phyloP scores from a whole-genome alignment of 2,113 vertebrate genomes.

The Apaloderma vittatum region DNA sequence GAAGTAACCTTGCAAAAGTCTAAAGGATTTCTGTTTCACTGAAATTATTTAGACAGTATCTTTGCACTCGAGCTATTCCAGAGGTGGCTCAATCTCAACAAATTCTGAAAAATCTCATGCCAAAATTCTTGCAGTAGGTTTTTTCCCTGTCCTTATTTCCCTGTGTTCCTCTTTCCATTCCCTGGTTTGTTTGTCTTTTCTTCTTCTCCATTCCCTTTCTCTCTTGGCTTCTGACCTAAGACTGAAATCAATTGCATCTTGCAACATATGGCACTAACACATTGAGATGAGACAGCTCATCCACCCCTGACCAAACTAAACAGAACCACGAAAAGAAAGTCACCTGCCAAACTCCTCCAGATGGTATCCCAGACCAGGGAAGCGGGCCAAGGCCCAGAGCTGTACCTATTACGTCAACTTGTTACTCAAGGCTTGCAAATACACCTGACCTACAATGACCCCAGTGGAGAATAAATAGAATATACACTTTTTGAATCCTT shows the following conservation, averaged over 20 bases:
- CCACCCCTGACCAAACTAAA: background rate
- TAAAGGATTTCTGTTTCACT: background rate
- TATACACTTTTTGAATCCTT: background rate
- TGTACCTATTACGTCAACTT: background rate
- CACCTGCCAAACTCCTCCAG: constrained; percentile 6
- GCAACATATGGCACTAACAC: constrained; percentile 15
- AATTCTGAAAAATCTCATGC: background rate
- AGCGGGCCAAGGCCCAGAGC: background rate
- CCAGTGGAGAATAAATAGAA: background rate
- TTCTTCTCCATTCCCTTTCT: background rate
- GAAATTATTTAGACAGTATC: background rate
- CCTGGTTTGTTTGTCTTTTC: background rate
- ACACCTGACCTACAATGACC: background rate
- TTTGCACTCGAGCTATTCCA: background rate
- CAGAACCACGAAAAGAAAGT: background rate
- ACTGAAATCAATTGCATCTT: constrained; percentile 34
- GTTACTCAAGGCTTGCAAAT: background rate
- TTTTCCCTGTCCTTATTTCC: background rate
- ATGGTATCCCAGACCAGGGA: background rate
- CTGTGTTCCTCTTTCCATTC: background rate
- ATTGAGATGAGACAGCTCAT: constrained; percentile 6
- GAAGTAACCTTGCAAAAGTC: background rate
- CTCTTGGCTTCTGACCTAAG: constrained; percentile 15
- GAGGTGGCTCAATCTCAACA: background rate
- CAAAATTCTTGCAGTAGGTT: background rate